These are phyloP conservation scores for Hapalemur alaotrensis DNA, from an alignment of 2,797 vertebrate species.

Conservation along the genomic window DNA sequence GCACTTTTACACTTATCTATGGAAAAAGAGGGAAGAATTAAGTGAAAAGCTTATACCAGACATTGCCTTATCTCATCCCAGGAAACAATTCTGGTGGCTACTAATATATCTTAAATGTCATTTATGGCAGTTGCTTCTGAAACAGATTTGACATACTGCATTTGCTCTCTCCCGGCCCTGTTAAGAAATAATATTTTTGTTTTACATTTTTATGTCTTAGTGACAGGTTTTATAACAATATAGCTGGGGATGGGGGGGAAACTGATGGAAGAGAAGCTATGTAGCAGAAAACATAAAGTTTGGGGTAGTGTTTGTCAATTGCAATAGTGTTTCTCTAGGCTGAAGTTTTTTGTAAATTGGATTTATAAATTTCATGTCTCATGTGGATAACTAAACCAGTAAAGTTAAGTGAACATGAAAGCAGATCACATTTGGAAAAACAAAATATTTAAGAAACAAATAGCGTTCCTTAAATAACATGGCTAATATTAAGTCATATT, in stretches of 20 bases:
- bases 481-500: background rate
- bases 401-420: background rate
- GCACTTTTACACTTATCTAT: background rate
- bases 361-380: conserved; percentile 33
- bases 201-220: conserved; percentile 35
- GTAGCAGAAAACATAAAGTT: background rate
- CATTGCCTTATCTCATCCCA: background rate
- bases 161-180: background rate
- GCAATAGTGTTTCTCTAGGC: background rate
- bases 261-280: background rate
- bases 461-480: background rate
- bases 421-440: background rate
- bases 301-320: background rate
- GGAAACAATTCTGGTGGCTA: background rate
- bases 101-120: background rate
- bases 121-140: background rate
- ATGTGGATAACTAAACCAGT: background rate
- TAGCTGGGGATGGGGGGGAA: background rate
- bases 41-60: background rate
- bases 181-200: conserved; percentile 6
- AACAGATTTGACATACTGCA: background rate
- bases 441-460: background rate
- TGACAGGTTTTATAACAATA: background rate
- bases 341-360: background rate
- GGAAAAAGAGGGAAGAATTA: background rate